Conservation (phyloP, 2,113 vertebrate species). For the Axis porcinus region DNA sequence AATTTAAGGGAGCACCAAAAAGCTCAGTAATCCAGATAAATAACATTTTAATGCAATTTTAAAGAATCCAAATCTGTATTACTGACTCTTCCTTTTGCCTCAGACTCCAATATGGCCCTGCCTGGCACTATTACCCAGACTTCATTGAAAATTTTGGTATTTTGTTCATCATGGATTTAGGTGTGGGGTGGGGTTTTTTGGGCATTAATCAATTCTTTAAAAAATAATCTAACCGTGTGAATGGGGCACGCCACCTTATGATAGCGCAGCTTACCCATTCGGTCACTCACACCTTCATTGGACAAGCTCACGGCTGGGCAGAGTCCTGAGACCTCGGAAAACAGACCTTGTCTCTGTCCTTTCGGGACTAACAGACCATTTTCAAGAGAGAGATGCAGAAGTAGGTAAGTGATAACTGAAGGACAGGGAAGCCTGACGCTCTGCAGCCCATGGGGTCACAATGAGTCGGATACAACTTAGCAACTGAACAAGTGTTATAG, state of each 20-base stretch:
- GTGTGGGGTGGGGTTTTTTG: not conserved
- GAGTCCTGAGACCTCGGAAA: not conserved
- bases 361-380: not conserved
- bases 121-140: not conserved
- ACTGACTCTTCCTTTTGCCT: not conserved
- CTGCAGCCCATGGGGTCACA: not conserved
- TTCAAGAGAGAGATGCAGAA: not conserved
- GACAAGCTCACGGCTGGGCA: not conserved
- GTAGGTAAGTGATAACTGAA: not conserved
- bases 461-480: not conserved
- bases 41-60: not conserved
- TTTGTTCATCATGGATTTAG: not conserved
- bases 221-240: not conserved
- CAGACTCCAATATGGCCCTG: not conserved
- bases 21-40: not conserved
- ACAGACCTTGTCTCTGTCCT: not conserved
- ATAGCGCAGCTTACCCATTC: rapidly evolving
- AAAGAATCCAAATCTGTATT: not conserved
- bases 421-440: not conserved
- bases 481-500: not conserved
- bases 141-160: not conserved
- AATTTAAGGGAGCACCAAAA: not conserved
- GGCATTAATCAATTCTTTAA: not conserved
- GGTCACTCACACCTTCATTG: too few relatives aligned
- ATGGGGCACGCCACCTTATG: not conserved